phyloP scores from a whole-genome alignment of 2,888 invertebrate species.

The Ochropleura leucogaster region DNA sequence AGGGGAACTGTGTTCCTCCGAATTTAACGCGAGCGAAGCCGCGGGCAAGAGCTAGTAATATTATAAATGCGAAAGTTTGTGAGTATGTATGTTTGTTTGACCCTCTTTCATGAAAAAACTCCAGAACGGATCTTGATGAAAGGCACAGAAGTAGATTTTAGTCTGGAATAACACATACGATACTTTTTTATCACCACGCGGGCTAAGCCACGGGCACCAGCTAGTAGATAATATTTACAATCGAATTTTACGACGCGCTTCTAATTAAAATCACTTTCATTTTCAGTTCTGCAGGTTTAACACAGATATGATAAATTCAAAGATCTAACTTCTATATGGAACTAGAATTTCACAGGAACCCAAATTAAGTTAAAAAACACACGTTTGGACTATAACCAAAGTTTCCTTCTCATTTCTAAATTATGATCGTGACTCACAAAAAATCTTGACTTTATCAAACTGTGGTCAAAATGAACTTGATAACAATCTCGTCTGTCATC shows the following conservation, averaged over 20 bases:
- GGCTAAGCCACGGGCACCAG: no score
- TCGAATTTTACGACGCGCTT: background rate
- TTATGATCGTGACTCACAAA: constrained; percentile 8
- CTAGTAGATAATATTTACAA: background rate
- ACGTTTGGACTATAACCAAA: background rate
- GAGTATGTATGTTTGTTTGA: no score
- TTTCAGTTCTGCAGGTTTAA: background rate
- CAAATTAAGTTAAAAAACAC: constrained; percentile 1
- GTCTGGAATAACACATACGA: no score
- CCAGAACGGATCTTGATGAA: no score
- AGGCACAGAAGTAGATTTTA: no score
- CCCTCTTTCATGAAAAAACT: no score
- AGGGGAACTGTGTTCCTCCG: no score
- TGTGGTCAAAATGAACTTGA: constrained; percentile 36
- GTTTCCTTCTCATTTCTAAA: background rate
- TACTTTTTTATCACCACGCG: no score
- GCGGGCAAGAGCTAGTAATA: no score
- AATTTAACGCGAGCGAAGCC: no score
- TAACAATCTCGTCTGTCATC: constrained; percentile 35
- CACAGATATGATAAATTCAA: background rate
- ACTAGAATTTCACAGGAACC: background rate
- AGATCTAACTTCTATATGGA: background rate
- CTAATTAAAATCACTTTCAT: constrained; percentile 6
- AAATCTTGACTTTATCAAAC: constrained; percentile 24
- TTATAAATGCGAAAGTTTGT: no score